These are phyloP conservation scores for Solenopsis invicta DNA, from an alignment of 1,140 invertebrate genomes.

Conservation along the genomic window DNA sequence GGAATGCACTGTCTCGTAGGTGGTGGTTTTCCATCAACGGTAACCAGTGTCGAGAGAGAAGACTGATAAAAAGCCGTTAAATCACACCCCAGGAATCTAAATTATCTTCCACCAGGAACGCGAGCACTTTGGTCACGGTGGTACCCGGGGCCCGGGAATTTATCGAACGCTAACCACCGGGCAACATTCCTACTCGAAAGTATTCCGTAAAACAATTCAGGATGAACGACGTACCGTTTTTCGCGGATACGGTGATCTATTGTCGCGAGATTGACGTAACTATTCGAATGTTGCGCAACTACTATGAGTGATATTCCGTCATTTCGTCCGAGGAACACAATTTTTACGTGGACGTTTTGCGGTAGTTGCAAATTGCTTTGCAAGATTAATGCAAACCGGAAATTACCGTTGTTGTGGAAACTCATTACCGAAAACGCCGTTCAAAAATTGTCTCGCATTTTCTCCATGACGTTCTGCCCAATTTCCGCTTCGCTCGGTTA, in stretches of 20 bases:
- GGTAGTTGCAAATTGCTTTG: conserved; percentile 17
- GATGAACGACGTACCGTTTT: conserved; percentile 62
- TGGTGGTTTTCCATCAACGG: conserved; percentile 56
- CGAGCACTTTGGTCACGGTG: conserved; percentile 78
- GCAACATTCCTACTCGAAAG: conserved; percentile 79
- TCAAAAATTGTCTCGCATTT: conserved; percentile 71
- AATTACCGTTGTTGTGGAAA: conserved; percentile 31
- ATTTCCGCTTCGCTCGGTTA: conserved; percentile 71
- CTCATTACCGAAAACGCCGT: conserved; percentile 50
- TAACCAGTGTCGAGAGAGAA: conserved; percentile 51
- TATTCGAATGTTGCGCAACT: background rate
- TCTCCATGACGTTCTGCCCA: conserved; percentile 60
- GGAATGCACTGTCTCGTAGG: conserved; percentile 33
- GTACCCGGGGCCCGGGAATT: conserved; percentile 75
- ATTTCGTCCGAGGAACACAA: background rate
- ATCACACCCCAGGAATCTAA: conserved; percentile 81
- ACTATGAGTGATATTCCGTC: background rate
- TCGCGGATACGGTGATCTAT: conserved; percentile 28
- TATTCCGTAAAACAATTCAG: conserved; percentile 75
- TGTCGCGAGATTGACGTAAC: conserved; percentile 42
- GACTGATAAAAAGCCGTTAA: conserved; percentile 79
- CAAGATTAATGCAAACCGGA: conserved; percentile 48
- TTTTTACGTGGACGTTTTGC: background rate
- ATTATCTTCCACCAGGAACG: conserved; percentile 80
- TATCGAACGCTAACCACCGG: conserved; percentile 79